A percentile compares a stretch with the other conserved stretches of the same genome.
These are phyloP conservation scores for Gymnosoma rotundatum DNA, from an alignment of 2,888 invertebrate genomes.

Conservation along the genomic window DNA sequence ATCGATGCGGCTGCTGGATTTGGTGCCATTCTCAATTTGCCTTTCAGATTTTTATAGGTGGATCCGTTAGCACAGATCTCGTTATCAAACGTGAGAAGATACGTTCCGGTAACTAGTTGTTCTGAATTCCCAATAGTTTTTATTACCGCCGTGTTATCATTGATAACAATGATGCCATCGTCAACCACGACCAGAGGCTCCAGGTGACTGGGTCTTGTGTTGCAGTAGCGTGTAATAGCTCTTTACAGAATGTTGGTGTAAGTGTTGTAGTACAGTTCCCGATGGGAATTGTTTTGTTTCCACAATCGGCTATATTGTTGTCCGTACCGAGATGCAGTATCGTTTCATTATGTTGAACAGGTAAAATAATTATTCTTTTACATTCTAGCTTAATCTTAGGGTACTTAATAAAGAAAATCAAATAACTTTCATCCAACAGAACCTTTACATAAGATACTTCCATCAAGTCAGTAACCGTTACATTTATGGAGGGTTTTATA, in stretches of 20 bases:
- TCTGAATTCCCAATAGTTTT: too few relatives aligned
- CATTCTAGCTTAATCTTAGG: constrained; percentile 39
- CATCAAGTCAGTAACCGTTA: constrained; percentile 52
- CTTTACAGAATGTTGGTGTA: constrained; percentile 31
- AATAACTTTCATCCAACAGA: constrained; percentile 23
- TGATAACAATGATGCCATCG: neutral
- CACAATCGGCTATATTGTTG: constrained; percentile 39
- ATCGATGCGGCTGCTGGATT: neutral
- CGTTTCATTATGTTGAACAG: constrained; percentile 30
- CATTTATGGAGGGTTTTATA: constrained; percentile 41
- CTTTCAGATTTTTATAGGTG: constrained; percentile 1
- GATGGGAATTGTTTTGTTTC: constrained; percentile 28
- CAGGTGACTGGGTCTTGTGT: constrained; percentile 15
- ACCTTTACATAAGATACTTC: constrained; percentile 54
- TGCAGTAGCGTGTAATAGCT: constrained; percentile 17
- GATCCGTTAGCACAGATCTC: too few relatives aligned
- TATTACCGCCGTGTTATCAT: too few relatives aligned
- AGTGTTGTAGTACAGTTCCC: neutral
- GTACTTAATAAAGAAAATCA: constrained; percentile 45
- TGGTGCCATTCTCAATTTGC: neutral
- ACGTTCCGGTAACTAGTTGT: too few relatives aligned
- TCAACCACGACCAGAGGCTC: constrained; percentile 14
- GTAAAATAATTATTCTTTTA: constrained; percentile 28
- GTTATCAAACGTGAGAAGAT: too few relatives aligned
- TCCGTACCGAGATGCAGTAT: constrained; percentile 1